A percentile compares a stretch with the other conserved stretches of the same genome.
Conservation (phyloP, 2,888 invertebrate genomes). For the Cheiracanthium punctorium region DNA sequence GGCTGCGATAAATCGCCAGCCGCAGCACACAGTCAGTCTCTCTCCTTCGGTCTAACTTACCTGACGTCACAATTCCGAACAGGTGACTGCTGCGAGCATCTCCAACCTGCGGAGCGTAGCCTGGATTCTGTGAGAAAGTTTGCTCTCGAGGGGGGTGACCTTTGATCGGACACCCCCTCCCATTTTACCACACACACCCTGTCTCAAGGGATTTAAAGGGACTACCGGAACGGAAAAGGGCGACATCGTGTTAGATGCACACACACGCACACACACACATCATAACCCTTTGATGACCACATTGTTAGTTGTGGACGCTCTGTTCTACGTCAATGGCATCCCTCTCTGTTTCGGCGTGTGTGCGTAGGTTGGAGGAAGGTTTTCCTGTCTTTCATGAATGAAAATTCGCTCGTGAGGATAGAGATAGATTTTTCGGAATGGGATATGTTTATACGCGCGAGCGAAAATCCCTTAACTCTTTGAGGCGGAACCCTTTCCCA, state of each 20-base stretch:
- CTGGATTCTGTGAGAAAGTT: slow-evolving; percentile 67
- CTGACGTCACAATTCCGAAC: slow-evolving; percentile 57
- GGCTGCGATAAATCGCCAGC: slow-evolving; percentile 16
- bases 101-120: slow-evolving; percentile 39
- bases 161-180: slow-evolving; percentile 57
- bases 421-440: background rate
- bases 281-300: slow-evolving; percentile 32
- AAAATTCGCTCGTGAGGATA: background rate
- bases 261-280: too few relatives aligned
- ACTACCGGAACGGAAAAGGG: slow-evolving; percentile 63
- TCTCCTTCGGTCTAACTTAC: background rate
- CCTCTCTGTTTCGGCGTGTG: background rate
- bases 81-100: slow-evolving; percentile 42
- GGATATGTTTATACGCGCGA: background rate
- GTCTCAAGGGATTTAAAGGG: slow-evolving; percentile 28
- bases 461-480: background rate
- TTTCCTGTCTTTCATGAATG: background rate
- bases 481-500: too few relatives aligned
- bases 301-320: slow-evolving; percentile 21
- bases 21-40: background rate
- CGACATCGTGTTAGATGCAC: slow-evolving; percentile 45
- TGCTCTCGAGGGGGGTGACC: slow-evolving; percentile 61
- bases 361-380: background rate
- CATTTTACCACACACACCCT: slow-evolving; percentile 15
- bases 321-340: background rate